Conservation (phyloP, 1,140 invertebrate species). For the Bombus confusus region DNA sequence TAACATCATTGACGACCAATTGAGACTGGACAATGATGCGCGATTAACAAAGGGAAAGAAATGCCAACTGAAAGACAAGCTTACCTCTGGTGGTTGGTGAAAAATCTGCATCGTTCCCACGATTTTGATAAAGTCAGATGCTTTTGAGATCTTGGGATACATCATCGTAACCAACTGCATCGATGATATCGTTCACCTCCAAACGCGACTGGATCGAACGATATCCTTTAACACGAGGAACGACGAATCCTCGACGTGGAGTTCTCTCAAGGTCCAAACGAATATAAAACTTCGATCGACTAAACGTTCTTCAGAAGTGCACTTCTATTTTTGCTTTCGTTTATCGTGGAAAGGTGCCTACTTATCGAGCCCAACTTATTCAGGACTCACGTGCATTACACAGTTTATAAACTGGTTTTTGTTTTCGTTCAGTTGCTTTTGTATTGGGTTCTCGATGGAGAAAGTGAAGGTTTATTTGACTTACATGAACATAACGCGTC, state of each 20-base stretch:
- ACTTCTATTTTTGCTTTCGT: not conserved
- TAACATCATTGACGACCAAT: conserved; percentile 63
- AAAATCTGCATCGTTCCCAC: not conserved
- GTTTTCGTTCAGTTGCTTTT: conserved; percentile 29
- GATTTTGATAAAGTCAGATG: conserved; percentile 8
- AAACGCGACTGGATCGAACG: conserved; percentile 53
- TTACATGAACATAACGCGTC: conserved; percentile 11
- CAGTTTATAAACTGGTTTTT: conserved; percentile 39
- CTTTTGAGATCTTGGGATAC: conserved; percentile 20
- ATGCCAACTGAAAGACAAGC: conserved; percentile 1
- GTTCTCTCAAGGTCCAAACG: conserved; percentile 62
- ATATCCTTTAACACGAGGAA: conserved; percentile 39
- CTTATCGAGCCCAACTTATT: not conserved
- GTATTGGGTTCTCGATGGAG: conserved; percentile 26
- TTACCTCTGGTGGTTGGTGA: conserved; percentile 53
- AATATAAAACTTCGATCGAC: not conserved
- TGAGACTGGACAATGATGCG: conserved; percentile 66
- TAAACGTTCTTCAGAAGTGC: not conserved
- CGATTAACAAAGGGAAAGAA: conserved; percentile 42
- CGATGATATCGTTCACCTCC: conserved; percentile 38
- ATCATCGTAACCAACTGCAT: conserved; percentile 29
- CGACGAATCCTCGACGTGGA: conserved; percentile 64
- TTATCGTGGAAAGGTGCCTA: not conserved
- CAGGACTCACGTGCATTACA: no score
- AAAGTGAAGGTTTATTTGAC: conserved; percentile 42